A percentile compares a stretch with the other conserved stretches of the same genome.
Evolutionary conservation across 2,797 vertebrate genomes (phyloP).

Genomic region (Gobio occitaniae): DNA sequence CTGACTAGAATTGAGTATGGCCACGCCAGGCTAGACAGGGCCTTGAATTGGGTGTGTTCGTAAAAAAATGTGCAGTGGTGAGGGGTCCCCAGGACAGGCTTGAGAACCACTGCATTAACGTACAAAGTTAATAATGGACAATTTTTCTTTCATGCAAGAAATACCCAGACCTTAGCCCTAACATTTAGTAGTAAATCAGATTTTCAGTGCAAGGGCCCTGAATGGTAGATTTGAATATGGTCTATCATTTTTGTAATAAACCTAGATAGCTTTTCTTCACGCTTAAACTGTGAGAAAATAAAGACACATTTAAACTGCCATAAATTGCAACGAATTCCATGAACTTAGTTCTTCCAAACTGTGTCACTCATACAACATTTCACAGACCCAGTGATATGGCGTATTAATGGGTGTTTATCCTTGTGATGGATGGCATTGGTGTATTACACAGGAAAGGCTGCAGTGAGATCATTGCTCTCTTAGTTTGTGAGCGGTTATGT

Average conservation of each 20-base stretch:
- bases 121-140: no score
- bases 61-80: no score
- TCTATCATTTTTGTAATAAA: conserved; percentile 28
- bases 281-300: conserved; percentile 17
- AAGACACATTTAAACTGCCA: conserved; percentile 45
- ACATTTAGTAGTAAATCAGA: neutral
- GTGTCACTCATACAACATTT: conserved; percentile 46
- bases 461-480: conserved; percentile 56
- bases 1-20: no score
- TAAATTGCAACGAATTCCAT: conserved; percentile 44
- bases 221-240: neutral
- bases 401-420: conserved; percentile 50
- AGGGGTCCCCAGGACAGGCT: no score
- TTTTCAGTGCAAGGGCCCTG: neutral
- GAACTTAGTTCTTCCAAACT: conserved; percentile 47
- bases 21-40: no score
- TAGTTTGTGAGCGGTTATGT: conserved; percentile 44
- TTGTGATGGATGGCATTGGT: conserved; percentile 56
- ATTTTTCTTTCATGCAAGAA: neutral
- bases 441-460: conserved; percentile 49
- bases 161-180: neutral
- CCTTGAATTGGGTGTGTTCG: no score
- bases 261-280: neutral
- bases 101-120: neutral
- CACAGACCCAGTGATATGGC: conserved; percentile 52